Conservation (phyloP, 2,113 vertebrate species). For the Sclerurus mexicanus region DNA sequence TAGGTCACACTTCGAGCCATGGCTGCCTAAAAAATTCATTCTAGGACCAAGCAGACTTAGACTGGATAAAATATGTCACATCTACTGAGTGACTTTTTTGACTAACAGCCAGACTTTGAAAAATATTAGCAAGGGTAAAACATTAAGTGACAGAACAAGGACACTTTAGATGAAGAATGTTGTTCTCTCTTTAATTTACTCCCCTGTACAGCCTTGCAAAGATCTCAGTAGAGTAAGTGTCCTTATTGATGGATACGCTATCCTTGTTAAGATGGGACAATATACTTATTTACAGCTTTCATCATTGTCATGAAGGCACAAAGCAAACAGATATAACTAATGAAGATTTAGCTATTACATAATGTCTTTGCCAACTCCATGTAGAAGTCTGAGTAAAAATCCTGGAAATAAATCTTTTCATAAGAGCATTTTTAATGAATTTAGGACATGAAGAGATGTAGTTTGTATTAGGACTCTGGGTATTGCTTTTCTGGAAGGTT, state of each 20-base stretch:
- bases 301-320: constrained; percentile 44
- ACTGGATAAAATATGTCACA: constrained; percentile 35
- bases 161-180: constrained; percentile 52
- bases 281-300: constrained; percentile 57
- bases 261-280: constrained; percentile 48
- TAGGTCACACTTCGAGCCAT: not conserved
- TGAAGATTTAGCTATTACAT: constrained; percentile 51
- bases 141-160: constrained; percentile 65
- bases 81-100: constrained; percentile 41
- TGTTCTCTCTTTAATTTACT: constrained; percentile 59
- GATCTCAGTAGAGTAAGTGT: constrained; percentile 54
- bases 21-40: not conserved
- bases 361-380: not conserved
- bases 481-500: not conserved
- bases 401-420: not conserved
- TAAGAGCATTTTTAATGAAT: not conserved
- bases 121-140: constrained; percentile 64
- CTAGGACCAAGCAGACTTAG: not conserved
- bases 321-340: constrained; percentile 58
- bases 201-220: constrained; percentile 35
- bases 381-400: not conserved
- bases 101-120: constrained; percentile 50
- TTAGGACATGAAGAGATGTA: not conserved
- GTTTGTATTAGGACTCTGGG: not conserved
- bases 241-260: constrained; percentile 59